Evolutionary conservation across 2,113 vertebrate genomes (phyloP).

Genomic region (Tricholaema leucomelas): DNA sequence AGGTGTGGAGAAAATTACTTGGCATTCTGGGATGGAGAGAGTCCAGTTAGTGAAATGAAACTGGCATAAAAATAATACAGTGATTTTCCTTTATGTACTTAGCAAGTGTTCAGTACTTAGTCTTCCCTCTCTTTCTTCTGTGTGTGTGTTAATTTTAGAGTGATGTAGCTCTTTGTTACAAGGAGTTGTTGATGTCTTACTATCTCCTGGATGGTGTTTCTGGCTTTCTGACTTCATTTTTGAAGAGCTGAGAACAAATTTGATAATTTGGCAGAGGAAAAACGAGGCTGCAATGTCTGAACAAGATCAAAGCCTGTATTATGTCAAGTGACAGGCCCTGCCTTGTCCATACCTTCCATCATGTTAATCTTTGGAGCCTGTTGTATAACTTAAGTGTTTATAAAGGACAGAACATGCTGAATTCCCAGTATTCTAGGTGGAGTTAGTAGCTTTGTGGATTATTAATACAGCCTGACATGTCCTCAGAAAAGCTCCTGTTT

Average conservation of each 20-base stretch:
- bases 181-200: not conserved
- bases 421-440: slow-evolving; percentile 42
- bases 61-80: not conserved
- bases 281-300: slow-evolving; percentile 35
- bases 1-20: not conserved
- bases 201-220: not conserved
- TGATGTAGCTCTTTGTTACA: not conserved
- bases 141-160: not conserved
- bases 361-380: slow-evolving; percentile 33
- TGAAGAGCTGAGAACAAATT: slow-evolving; percentile 49
- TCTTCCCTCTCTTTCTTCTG: not conserved
- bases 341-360: slow-evolving; percentile 51
- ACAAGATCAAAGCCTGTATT: slow-evolving; percentile 54
- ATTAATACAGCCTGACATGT: not conserved
- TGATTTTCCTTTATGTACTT: not conserved
- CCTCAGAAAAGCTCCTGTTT: not conserved
- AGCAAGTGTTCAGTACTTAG: not conserved
- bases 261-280: slow-evolving; percentile 38
- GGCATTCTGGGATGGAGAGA: not conserved
- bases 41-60: not conserved
- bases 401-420: slow-evolving; percentile 24
- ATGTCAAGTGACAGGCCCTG: slow-evolving; percentile 54
- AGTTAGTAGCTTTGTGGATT: not conserved
- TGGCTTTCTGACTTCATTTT: slow-evolving; percentile 23
- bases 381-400: slow-evolving; percentile 36